Evolutionary conservation across 2,113 vertebrate species (phyloP).

Genomic region (Campylomormyrus numenius): DNA sequence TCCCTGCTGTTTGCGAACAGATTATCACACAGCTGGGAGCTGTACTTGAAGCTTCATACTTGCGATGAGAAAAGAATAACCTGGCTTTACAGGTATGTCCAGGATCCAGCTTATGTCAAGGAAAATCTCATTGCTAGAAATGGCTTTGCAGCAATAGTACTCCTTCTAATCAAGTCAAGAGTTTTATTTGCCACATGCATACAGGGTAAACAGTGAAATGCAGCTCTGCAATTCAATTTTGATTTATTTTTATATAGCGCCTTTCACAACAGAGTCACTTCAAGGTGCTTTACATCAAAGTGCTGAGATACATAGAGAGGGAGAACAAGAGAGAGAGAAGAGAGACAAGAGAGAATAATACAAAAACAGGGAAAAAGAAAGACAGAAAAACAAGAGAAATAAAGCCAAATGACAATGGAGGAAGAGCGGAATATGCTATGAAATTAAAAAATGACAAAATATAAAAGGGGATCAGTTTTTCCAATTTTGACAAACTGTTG

Average conservation of each 20-base stretch:
- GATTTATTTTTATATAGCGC: no score
- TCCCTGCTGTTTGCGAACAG: neutral
- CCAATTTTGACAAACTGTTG: neutral
- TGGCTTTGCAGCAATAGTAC: neutral
- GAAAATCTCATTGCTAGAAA: neutral
- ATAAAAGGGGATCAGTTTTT: neutral
- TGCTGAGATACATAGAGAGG: no score
- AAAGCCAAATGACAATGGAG: no score
- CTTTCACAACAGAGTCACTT: no score
- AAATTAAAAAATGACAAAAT: neutral
- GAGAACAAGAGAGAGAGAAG: no score
- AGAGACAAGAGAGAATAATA: no score
- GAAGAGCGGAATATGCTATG: neutral
- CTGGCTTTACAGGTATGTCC: neutral
- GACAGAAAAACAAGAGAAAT: no score
- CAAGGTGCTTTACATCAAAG: no score
- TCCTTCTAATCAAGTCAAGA: neutral
- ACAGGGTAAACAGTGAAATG: neutral
- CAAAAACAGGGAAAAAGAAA: no score
- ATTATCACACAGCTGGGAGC: neutral
- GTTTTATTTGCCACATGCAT: neutral
- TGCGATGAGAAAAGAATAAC: neutral
- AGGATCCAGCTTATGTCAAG: neutral
- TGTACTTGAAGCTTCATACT: neutral
- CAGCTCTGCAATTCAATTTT: neutral